Evolutionary conservation across 2,888 invertebrate genomes (phyloP).

Genomic region (Tipula lateralis): DNA sequence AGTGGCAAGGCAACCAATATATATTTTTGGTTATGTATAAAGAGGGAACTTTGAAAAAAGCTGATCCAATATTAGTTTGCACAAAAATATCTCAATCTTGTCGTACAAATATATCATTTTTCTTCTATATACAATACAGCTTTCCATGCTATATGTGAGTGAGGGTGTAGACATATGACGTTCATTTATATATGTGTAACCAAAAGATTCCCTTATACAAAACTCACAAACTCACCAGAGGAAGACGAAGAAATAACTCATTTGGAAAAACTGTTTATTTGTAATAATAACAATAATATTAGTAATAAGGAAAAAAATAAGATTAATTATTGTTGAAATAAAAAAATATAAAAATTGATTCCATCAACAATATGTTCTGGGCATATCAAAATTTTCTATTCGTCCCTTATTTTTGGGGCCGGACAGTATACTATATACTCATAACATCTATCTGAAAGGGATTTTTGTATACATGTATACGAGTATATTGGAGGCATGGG

Average conservation of each 20-base stretch:
- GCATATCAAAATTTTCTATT: not conserved
- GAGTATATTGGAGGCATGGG: not conserved
- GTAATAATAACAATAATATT: not conserved
- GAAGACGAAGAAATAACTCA: not conserved
- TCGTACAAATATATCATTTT: conserved; percentile 1
- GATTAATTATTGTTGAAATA: not conserved
- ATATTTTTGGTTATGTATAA: not conserved
- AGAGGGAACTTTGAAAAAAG: not conserved
- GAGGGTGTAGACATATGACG: too few relatives aligned
- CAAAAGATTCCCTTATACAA: not conserved
- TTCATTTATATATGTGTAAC: not conserved
- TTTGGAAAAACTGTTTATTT: conserved; percentile 24
- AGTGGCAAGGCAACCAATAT: too few relatives aligned
- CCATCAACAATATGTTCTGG: conserved; percentile 8
- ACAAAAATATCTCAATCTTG: not conserved
- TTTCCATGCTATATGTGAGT: not conserved
- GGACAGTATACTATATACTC: not conserved
- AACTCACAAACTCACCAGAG: not conserved
- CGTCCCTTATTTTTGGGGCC: not conserved
- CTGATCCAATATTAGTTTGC: conserved; percentile 9
- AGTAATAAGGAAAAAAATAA: not conserved
- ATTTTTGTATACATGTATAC: not conserved
- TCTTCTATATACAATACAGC: not conserved
- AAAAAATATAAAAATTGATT: not conserved
- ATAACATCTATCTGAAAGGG: not conserved